phyloP scores from a whole-genome alignment of 2,797 vertebrate genomes.

The Sternarchorhynchus goeldii region DNA sequence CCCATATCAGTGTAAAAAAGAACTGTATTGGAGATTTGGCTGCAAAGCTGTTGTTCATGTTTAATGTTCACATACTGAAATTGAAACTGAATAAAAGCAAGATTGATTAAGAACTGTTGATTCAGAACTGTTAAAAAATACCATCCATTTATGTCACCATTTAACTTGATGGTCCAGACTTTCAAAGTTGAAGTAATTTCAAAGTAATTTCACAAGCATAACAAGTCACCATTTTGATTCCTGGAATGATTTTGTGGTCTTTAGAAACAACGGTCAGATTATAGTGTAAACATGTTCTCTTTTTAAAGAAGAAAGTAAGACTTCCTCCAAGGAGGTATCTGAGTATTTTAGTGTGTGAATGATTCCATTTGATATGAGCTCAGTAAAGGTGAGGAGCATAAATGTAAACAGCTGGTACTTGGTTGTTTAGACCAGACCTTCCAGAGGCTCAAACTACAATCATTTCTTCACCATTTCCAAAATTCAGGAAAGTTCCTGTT shows the following conservation, averaged over 20 bases:
- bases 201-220: not conserved
- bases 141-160: not conserved
- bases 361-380: not conserved
- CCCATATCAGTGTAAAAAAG: no score
- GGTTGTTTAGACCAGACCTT: conserved; percentile 3
- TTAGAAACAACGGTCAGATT: not conserved
- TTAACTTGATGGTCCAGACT: conserved; percentile 19
- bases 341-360: not conserved
- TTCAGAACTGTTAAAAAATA: not conserved
- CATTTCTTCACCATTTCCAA: no score
- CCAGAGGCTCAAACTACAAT: no score
- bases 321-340: not conserved
- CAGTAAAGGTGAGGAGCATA: not conserved
- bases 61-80: not conserved
- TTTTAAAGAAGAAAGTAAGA: not conserved
- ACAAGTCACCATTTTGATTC: not conserved
- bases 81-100: conserved; percentile 26
- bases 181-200: not conserved
- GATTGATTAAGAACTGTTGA: not conserved
- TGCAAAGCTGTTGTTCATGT: no score
- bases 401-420: not conserved
- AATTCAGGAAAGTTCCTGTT: no score
- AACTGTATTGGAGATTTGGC: no score
- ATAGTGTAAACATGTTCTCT: not conserved
- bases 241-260: not conserved